Evolutionary conservation across 1,140 invertebrate species (phyloP), one percentile per base, ranked within the genome.

Genomic region (Manduca sexta): DNA sequence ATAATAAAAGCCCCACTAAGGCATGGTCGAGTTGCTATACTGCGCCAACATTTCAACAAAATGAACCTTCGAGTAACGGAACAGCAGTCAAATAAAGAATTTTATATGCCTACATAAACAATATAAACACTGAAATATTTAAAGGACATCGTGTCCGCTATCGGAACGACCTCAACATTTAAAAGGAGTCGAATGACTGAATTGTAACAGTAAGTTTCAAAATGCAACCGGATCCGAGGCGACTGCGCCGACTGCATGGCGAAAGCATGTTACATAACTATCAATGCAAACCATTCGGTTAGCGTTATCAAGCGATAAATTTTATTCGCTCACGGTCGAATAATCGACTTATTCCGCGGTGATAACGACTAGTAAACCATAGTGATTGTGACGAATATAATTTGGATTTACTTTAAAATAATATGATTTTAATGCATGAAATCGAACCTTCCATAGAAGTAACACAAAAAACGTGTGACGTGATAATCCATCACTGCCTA

Each of bases 301-400:
- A 55, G 56, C 45, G 57, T 74, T 78, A 77, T 79, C 71, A 55
- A 49, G 34, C 67, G 68, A 78, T 74, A 73, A 69, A 69, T 70
- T 78, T 72, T 69, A 72, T 74, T 61, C 69, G 70, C 69, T 61
- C 61, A 69, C 69, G 70, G 64, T 63, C 69, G 60, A 67, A 69
- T 68, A 64, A 66, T 69, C 62, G 57, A 72, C 53, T 71, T 63
- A 61, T 61, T 64, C 53, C 56, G 49, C 49, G 47, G 44, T 65
- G 69, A 67, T 69, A 76, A 69, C 56, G 50, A 42, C 21, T 38
- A 52, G 52, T 53, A 48, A 53, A 35, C 44, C 49, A 34, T 17
- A 33, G 15, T 42, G 29, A 50, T 45, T 39, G 35, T 40, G 26
- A 42, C 42, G 17, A 40, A 45, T 35, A 45, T 51, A 31, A 34